Conservation (phyloP, 2,113 vertebrate species). For the Lophura nycthemera region DNA sequence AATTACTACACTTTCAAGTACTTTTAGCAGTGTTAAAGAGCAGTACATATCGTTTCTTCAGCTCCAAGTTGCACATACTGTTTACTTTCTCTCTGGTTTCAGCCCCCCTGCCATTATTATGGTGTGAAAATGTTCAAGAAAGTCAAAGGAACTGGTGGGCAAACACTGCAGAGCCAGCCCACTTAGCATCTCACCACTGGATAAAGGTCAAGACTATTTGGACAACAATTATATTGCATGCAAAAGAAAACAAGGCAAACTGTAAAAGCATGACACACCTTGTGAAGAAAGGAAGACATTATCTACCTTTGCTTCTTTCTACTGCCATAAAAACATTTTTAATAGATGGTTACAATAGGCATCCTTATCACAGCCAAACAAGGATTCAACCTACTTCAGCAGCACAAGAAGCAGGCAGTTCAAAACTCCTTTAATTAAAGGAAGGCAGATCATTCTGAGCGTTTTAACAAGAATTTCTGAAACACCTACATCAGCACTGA, state of each 20-base stretch:
- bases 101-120: not conserved
- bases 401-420: not conserved
- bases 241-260: not conserved
- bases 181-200: not conserved
- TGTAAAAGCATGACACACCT: not conserved
- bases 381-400: not conserved
- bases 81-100: not conserved
- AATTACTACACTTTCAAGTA: not conserved
- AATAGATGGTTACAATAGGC: not conserved
- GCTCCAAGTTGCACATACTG: not conserved
- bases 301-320: not conserved
- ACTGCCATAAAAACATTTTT: not conserved
- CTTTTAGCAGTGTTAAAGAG: not conserved
- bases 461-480: slow-evolving; percentile 11
- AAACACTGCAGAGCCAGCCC: not conserved
- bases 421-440: not conserved
- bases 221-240: not conserved
- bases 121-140: not conserved
- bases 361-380: not conserved
- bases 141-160: not conserved
- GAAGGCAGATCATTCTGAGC: not conserved
- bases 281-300: not conserved
- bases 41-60: not conserved
- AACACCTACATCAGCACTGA: not conserved
- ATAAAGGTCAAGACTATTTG: not conserved